These are phyloP conservation scores for Sminthurides bifidus DNA, from an alignment of 1,140 invertebrate species.

Conservation along the genomic window DNA sequence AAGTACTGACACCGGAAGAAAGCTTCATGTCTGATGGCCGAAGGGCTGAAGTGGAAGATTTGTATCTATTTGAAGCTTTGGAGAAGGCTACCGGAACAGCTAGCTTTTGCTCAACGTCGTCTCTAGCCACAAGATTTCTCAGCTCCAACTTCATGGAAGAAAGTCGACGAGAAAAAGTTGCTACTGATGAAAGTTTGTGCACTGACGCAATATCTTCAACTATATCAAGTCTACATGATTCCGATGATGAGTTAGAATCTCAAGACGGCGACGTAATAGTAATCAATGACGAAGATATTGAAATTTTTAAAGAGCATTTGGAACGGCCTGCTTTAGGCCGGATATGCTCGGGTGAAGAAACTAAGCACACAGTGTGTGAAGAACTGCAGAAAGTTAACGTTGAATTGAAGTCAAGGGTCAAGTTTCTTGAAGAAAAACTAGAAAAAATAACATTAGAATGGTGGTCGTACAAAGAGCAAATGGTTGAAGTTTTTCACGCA, in stretches of 20 bases:
- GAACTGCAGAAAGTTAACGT: no score
- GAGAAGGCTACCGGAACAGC: constrained; percentile 2
- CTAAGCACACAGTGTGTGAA: no score
- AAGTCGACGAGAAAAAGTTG: not conserved
- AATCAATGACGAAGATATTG: no score
- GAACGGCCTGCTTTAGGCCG: no score
- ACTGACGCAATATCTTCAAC: not conserved
- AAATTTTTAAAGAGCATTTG: no score
- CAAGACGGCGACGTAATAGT: no score
- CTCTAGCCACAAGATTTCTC: not conserved
- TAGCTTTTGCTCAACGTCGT: constrained; percentile 10
- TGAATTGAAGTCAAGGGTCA: constrained; percentile 1
- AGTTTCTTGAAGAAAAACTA: constrained; percentile 4
- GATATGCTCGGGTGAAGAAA: no score
- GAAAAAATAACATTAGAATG: constrained; percentile 3
- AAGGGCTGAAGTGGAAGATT: constrained; percentile 2
- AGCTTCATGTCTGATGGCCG: not conserved
- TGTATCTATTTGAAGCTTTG: constrained; percentile 7
- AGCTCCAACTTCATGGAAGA: not conserved
- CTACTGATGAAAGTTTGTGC: no score
- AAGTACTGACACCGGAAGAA: not conserved
- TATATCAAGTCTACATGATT: not conserved
- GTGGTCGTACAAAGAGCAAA: constrained; percentile 3
- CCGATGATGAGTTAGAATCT: constrained; percentile 1
- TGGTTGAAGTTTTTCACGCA: not conserved